These are phyloP conservation scores for Branchinecta lindahli DNA, from an alignment of 1,140 invertebrate genomes.

Conservation along the genomic window DNA sequence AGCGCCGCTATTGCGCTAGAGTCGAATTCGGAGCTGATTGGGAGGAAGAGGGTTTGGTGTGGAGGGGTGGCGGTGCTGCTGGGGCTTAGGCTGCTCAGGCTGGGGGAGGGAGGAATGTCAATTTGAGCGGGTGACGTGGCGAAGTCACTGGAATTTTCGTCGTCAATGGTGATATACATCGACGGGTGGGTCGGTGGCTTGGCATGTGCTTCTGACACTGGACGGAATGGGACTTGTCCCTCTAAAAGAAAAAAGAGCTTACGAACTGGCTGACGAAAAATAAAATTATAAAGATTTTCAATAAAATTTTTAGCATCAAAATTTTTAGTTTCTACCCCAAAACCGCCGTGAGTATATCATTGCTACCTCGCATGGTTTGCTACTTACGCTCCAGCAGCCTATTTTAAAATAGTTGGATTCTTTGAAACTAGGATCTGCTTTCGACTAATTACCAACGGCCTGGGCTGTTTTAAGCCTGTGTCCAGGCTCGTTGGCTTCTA, in stretches of 20 bases:
- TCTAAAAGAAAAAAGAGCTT: conserved; percentile 36
- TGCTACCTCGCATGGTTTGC: too few species aligned
- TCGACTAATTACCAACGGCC: too few species aligned
- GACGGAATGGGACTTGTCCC: conserved; percentile 77
- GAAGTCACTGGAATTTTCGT: conserved; percentile 60
- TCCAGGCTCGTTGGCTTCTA: too few species aligned
- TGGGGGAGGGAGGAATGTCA: conserved; percentile 18
- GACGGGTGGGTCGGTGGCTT: conserved; percentile 64
- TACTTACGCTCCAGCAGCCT: too few species aligned
- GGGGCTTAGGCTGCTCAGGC: background rate
- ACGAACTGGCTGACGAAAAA: too few species aligned
- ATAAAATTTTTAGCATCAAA: too few species aligned
- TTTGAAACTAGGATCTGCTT: too few species aligned
- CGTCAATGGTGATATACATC: conserved; percentile 65
- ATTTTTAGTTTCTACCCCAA: too few species aligned
- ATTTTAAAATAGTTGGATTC: too few species aligned
- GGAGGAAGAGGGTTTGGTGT: conserved; percentile 5
- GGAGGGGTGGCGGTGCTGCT: conserved; percentile 9
- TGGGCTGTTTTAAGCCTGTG: too few species aligned
- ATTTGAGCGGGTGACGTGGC: conserved; percentile 27
- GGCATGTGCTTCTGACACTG: conserved; percentile 69
- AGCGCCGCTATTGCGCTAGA: background rate
- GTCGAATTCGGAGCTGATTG: background rate
- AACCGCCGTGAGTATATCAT: too few species aligned
- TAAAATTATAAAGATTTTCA: too few species aligned